Evolutionary conservation across 2,888 invertebrate species (phyloP).

Genomic region (Meiosimyza decipiens): DNA sequence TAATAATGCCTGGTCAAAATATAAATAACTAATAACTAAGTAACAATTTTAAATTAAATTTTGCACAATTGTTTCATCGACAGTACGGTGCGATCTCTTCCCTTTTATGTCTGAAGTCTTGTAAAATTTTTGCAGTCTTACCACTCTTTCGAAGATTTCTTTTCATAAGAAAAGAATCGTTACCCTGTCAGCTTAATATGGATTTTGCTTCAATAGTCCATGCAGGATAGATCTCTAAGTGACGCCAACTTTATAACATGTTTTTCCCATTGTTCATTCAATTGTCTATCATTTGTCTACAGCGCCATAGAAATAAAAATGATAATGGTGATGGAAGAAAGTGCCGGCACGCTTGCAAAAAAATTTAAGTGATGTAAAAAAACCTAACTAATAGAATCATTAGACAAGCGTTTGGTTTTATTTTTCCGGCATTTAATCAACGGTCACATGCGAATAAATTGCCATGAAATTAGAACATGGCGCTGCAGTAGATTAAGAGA

Average conservation of each 20-base stretch:
- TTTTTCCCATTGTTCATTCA: neutral
- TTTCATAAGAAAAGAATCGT: too few relatives aligned
- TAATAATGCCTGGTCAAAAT: too few relatives aligned
- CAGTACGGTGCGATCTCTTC: too few relatives aligned
- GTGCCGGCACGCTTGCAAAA: neutral
- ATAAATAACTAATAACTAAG: too few relatives aligned
- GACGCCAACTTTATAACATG: constrained; percentile 9
- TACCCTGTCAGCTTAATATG: too few relatives aligned
- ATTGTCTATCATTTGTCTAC: constrained; percentile 3
- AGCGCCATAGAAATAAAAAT: neutral
- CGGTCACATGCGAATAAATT: constrained; percentile 29
- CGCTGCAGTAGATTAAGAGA: too few relatives aligned
- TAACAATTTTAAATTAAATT: too few relatives aligned
- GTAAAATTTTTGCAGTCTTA: too few relatives aligned
- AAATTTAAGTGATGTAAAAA: neutral
- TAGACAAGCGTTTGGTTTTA: constrained; percentile 8
- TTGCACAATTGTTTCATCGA: too few relatives aligned
- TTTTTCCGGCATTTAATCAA: constrained; percentile 30
- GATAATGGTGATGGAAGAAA: constrained; percentile 3
- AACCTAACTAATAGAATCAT: constrained; percentile 23
- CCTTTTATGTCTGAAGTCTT: too few relatives aligned
- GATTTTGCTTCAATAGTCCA: too few relatives aligned
- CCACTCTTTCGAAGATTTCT: too few relatives aligned
- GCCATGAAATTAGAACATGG: neutral
- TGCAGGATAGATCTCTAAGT: neutral